Percentiles rank a stretch among this genome's conserved stretches.
Evolutionary conservation across 2,888 invertebrate species (phyloP).

Genomic region (Synanthedon formicaeformis): DNA sequence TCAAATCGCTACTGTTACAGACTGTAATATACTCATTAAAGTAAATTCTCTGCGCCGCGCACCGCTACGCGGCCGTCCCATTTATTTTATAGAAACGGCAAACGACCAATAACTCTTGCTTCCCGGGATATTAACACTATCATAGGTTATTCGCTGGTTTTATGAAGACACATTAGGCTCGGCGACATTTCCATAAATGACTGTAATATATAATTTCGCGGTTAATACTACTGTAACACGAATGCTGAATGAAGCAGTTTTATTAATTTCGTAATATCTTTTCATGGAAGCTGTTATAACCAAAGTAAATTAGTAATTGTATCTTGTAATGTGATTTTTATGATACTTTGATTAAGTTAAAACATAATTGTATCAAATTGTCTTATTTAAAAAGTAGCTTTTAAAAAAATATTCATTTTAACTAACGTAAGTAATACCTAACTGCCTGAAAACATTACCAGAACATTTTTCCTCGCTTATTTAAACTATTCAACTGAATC

Average conservation of each 20-base stretch:
- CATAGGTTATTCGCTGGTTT: constrained; percentile 65
- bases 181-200: constrained; percentile 50
- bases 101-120: constrained; percentile 69
- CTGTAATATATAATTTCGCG: constrained; percentile 8
- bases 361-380: not conserved
- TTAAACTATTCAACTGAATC: too few species aligned
- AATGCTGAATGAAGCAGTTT: not conserved
- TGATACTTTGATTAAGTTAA: not conserved
- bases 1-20: constrained; percentile 2
- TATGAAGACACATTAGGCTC: constrained; percentile 64
- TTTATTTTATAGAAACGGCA: constrained; percentile 60
- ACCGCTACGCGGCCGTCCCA: constrained; percentile 32
- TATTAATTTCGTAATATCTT: too few species aligned
- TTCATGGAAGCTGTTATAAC: too few species aligned
- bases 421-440: too few species aligned
- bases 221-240: not conserved
- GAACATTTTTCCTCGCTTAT: too few species aligned
- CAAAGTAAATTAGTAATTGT: too few species aligned
- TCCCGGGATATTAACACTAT: constrained; percentile 68
- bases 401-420: too few species aligned
- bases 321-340: too few species aligned
- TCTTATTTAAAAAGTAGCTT: too few species aligned
- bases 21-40: constrained; percentile 15
- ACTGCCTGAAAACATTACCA: too few species aligned
- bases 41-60: not conserved